These are phyloP conservation scores for Alectura lathami DNA, from an alignment of 2,113 vertebrate species.

Conservation along the genomic window DNA sequence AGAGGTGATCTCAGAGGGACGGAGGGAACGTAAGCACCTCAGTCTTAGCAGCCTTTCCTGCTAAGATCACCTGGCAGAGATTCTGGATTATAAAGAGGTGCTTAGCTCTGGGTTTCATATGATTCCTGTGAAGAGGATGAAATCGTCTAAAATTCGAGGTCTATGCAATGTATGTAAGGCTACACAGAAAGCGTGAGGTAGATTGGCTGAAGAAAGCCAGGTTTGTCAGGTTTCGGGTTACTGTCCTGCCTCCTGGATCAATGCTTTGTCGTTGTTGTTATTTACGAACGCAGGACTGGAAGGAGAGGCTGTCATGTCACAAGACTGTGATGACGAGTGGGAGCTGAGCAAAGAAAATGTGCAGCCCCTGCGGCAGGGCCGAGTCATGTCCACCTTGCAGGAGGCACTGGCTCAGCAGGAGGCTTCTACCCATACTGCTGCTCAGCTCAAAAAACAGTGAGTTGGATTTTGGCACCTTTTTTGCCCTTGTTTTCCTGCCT, in stretches of 20 bases:
- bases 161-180: rapidly evolving
- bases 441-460: conserved; percentile 89
- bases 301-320: conserved; percentile 71
- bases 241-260: rapidly evolving
- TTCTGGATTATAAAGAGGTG: rapidly evolving
- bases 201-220: rapidly evolving
- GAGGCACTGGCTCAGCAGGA: conserved; percentile 88
- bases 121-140: rapidly evolving
- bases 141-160: not conserved
- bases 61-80: rapidly evolving
- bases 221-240: not conserved
- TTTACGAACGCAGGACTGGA: not conserved
- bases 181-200: rapidly evolving
- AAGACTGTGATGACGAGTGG: conserved; percentile 86
- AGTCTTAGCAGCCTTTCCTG: not conserved
- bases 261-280: not conserved
- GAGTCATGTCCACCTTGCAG: conserved; percentile 84
- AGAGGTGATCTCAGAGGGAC: too few relatives aligned
- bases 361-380: conserved; percentile 88
- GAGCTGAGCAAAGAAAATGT: conserved; percentile 97
- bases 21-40: not conserved
- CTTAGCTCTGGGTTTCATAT: rapidly evolving
- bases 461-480: not conserved
- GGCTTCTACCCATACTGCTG: conserved; percentile 69
- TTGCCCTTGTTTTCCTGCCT: not conserved